Percentiles rank a stretch among this genome's conserved stretches.
Conservation (phyloP, 2,888 invertebrate genomes). For the Tipula vernalis region DNA sequence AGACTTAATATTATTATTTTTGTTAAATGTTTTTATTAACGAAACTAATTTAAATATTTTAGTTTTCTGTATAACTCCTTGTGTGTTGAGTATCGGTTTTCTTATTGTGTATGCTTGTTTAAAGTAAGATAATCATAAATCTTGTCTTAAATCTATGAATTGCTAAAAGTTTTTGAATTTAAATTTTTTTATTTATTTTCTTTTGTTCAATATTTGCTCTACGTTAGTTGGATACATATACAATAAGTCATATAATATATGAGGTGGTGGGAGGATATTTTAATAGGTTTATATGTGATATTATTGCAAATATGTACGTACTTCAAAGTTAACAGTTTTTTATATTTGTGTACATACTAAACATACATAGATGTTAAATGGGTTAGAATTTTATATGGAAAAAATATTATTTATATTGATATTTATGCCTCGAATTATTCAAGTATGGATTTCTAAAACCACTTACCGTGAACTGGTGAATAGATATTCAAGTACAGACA, state of each 20-base stretch:
- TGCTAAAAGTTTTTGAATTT: background rate
- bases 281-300: background rate
- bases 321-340: background rate
- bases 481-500: slow-evolving; percentile 95
- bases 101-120: background rate
- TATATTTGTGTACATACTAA: background rate
- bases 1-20: background rate
- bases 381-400: background rate
- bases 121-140: background rate
- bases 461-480: slow-evolving; percentile 87
- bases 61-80: background rate
- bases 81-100: background rate
- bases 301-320: background rate
- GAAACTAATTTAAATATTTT: background rate
- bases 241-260: background rate
- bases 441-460: background rate
- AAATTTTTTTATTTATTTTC: background rate
- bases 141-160: background rate
- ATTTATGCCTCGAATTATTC: background rate
- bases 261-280: background rate
- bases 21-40: background rate
- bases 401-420: background rate
- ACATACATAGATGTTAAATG: background rate
- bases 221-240: background rate
- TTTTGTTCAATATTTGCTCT: background rate